Conservation (phyloP, 2,888 invertebrate genomes). For the Diplolepis rosae region DNA sequence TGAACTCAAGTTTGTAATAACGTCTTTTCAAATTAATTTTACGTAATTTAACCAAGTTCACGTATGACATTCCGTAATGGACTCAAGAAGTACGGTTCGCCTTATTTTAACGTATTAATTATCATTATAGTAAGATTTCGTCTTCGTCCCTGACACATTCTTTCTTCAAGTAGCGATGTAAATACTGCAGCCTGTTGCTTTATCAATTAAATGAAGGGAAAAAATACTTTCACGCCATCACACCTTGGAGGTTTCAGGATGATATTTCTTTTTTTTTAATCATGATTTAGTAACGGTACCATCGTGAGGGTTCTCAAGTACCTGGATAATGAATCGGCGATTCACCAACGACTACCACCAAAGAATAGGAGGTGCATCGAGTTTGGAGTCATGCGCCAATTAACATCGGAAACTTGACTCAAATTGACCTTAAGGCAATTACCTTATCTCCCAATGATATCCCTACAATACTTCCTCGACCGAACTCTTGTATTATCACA, state of each 20-base stretch:
- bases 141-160: neutral
- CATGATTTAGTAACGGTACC: conserved; percentile 19
- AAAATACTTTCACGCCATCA: neutral
- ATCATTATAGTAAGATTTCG: neutral
- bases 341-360: conserved; percentile 14
- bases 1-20: conserved; percentile 7
- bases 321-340: conserved; percentile 23
- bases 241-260: conserved; percentile 3
- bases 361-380: conserved; percentile 25
- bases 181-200: neutral
- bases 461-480: neutral
- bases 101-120: conserved; percentile 22
- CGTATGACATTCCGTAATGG: neutral
- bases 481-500: neutral
- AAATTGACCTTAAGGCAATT: conserved; percentile 21
- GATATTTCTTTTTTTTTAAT: conserved; percentile 14
- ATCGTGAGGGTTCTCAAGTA: neutral
- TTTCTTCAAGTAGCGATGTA: neutral
- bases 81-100: neutral
- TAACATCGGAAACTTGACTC: conserved; percentile 22
- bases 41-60: neutral
- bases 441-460: neutral
- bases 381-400: conserved; percentile 23
- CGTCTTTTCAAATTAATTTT: conserved; percentile 2
- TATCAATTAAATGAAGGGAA: neutral